Percentiles rank a stretch among this genome's conserved stretches.
Conservation (phyloP, 1,140 invertebrate genomes). For the Drosophila rhopaloa region DNA sequence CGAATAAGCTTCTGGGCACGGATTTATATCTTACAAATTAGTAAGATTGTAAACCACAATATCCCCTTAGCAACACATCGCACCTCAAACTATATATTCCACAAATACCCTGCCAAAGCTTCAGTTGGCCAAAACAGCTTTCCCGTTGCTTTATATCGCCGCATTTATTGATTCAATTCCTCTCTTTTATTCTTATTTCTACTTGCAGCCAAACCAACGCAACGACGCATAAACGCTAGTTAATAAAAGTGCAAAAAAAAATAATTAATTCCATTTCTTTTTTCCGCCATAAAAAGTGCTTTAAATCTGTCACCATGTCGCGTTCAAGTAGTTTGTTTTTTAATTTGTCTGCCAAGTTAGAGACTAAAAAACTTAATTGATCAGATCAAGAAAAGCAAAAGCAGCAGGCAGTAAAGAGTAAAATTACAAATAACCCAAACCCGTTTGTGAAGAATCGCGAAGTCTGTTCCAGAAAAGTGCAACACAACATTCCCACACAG, state of each 20-base stretch:
- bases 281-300: constrained; percentile 25
- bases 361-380: constrained; percentile 84
- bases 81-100: not conserved
- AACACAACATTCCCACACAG: constrained; percentile 28
- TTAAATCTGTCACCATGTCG: constrained; percentile 59
- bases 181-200: constrained; percentile 32
- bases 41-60: not conserved
- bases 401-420: constrained; percentile 5
- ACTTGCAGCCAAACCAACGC: constrained; percentile 57
- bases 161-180: constrained; percentile 57
- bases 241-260: constrained; percentile 31
- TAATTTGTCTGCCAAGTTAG: constrained; percentile 65
- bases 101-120: constrained; percentile 29
- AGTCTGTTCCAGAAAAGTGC: constrained; percentile 42
- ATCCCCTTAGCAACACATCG: not conserved
- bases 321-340: constrained; percentile 76
- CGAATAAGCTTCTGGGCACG: no score
- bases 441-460: constrained; percentile 8
- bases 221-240: constrained; percentile 23
- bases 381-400: constrained; percentile 18
- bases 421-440: constrained; percentile 6
- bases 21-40: not conserved
- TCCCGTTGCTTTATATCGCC: constrained; percentile 26
- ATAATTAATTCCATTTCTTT: constrained; percentile 5
- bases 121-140: constrained; percentile 40